Conservation (phyloP, 2,113 vertebrate species). For the Vimba vimba region DNA sequence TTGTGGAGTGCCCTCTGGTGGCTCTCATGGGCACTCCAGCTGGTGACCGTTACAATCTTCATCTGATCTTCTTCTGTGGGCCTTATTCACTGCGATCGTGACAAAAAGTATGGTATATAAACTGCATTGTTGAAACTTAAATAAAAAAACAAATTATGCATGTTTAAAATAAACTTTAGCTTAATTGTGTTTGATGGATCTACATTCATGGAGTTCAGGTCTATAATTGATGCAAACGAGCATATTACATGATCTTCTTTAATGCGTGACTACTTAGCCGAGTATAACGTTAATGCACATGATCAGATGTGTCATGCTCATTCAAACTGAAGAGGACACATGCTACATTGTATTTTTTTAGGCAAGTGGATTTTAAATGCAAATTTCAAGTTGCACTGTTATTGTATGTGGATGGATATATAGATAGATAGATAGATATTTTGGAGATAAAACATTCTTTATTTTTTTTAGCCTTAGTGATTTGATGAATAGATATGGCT, state of each 20-base stretch:
- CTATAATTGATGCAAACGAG: not conserved
- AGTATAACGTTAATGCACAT: not conserved
- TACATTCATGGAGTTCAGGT: not conserved
- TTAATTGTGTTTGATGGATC: not conserved
- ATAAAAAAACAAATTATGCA: not conserved
- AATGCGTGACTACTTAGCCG: not conserved
- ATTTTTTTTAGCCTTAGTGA: slow-evolving; percentile 3
- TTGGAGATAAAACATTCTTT: not conserved
- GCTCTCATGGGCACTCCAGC: too few relatives aligned
- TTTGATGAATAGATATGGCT: slow-evolving; percentile 19
- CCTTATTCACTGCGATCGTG: too few relatives aligned
- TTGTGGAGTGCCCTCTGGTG: too few relatives aligned
- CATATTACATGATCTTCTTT: not conserved
- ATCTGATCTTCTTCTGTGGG: too few relatives aligned
- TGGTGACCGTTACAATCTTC: too few relatives aligned
- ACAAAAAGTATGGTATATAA: not conserved
- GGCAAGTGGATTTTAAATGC: not conserved
- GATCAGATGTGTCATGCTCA: not conserved
- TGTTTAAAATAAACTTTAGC: not conserved
- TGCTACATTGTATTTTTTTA: not conserved
- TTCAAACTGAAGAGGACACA: not conserved
- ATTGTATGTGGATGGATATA: not conserved
- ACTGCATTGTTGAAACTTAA: not conserved
- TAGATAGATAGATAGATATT: not conserved
- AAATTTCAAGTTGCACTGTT: not conserved